phyloP scores from a whole-genome alignment of 2,888 invertebrate genomes.

The Apomyelois bistriatella region DNA sequence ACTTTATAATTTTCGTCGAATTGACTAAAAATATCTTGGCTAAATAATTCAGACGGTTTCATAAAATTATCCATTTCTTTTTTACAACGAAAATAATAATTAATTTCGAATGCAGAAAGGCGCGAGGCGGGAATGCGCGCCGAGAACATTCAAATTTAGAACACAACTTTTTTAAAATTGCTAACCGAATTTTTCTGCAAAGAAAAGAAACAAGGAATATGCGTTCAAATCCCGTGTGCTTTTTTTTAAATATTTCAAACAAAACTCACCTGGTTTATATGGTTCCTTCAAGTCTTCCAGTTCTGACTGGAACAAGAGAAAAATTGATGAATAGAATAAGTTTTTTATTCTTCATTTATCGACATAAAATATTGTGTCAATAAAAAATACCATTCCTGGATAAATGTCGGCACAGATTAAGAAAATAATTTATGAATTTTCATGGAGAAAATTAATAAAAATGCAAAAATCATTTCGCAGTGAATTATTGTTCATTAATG shows the following conservation, averaged over 20 bases:
- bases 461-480: too few relatives aligned
- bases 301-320: constrained; percentile 52
- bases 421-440: too few relatives aligned
- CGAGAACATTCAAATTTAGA: constrained; percentile 22
- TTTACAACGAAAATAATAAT: constrained; percentile 3
- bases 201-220: background rate
- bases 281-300: constrained; percentile 66
- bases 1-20: constrained; percentile 44
- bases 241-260: background rate
- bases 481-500: too few relatives aligned
- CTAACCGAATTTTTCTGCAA: background rate
- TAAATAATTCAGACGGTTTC: constrained; percentile 24
- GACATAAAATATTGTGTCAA: too few relatives aligned
- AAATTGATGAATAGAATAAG: too few relatives aligned
- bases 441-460: too few relatives aligned
- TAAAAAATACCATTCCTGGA: too few relatives aligned
- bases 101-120: background rate
- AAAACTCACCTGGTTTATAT: constrained; percentile 54
- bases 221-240: background rate
- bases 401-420: too few relatives aligned
- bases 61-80: constrained; percentile 28
- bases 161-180: constrained; percentile 19
- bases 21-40: constrained; percentile 40
- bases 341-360: too few relatives aligned
- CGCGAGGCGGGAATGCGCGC: constrained; percentile 14